A percentile compares a stretch with the other conserved stretches of the same genome.
Evolutionary conservation across 2,797 vertebrate species (phyloP).

Genomic region (Echeneis naucrates): DNA sequence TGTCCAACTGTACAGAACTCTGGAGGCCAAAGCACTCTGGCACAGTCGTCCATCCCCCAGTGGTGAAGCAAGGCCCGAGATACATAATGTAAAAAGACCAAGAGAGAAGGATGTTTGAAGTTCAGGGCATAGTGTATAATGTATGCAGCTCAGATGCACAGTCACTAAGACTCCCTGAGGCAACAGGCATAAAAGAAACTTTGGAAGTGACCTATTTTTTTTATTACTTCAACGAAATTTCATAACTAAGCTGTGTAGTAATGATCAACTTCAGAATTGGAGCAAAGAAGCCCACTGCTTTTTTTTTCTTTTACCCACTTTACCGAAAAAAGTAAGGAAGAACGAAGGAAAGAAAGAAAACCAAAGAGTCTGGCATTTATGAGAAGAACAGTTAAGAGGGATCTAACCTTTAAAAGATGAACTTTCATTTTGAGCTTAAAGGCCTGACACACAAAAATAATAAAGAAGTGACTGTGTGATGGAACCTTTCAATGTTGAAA

Average conservation of each 20-base stretch:
- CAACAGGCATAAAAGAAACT: conserved; percentile 55
- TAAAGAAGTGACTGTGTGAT: conserved; percentile 30
- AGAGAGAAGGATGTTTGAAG: conserved; percentile 49
- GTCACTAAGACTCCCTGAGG: conserved; percentile 49
- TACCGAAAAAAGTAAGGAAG: conserved; percentile 17
- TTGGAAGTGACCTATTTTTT: conserved; percentile 68
- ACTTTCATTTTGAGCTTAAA: conserved; percentile 52
- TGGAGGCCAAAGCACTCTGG: conserved; percentile 17
- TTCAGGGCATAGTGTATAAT: conserved; percentile 56
- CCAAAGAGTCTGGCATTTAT: conserved; percentile 68
- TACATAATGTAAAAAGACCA: conserved; percentile 62
- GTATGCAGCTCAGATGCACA: conserved; percentile 60
- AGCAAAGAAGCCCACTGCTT: conserved; percentile 14
- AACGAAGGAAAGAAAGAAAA: conserved; percentile 20
- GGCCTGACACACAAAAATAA: conserved; percentile 54
- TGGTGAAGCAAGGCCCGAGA: conserved; percentile 49
- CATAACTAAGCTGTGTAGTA: conserved; percentile 23
- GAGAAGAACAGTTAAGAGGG: conserved; percentile 61
- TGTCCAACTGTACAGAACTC: conserved; percentile 26
- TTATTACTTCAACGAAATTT: conserved; percentile 47
- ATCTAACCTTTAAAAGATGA: conserved; percentile 76
- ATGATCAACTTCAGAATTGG: conserved; percentile 10
- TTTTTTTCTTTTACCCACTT: conserved; percentile 1
- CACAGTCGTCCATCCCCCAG: conserved; percentile 31
- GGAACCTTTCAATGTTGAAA: conserved; percentile 27